These are phyloP conservation scores for Drosophila suboccidentalis DNA, from an alignment of 2,888 invertebrate genomes.

Conservation along the genomic window DNA sequence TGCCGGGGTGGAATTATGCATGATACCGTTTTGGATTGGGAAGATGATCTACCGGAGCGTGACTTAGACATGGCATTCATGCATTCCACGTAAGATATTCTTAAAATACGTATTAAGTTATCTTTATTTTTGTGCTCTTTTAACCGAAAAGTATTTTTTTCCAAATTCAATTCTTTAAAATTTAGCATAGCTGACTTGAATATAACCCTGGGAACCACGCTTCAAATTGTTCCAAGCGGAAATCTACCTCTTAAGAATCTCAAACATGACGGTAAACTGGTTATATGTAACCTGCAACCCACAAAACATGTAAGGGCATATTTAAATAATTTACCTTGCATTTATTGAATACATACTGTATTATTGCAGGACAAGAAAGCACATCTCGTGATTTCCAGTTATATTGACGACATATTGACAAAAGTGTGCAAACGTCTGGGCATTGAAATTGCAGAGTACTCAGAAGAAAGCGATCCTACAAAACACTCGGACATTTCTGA, in stretches of 20 bases:
- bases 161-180: background rate
- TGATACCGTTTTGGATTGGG: slow-evolving; percentile 99
- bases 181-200: slow-evolving; percentile 95
- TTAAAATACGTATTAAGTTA: background rate
- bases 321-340: background rate
- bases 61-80: slow-evolving; percentile 94
- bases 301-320: slow-evolving; percentile 93
- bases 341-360: background rate
- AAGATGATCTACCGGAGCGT: slow-evolving; percentile 95
- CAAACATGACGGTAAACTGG: slow-evolving; percentile 94
- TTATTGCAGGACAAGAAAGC: slow-evolving; percentile 93
- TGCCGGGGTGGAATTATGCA: slow-evolving; percentile 96
- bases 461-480: slow-evolving; percentile 89
- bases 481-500: slow-evolving; percentile 86
- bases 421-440: slow-evolving; percentile 91
- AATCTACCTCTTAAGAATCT: slow-evolving; percentile 95
- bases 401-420: slow-evolving; percentile 93
- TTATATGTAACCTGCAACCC: slow-evolving; percentile 98
- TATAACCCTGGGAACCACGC: slow-evolving; percentile 97
- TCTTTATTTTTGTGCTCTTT: too few species aligned
- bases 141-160: background rate
- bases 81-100: slow-evolving; percentile 89
- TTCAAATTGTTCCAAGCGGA: slow-evolving; percentile 98
- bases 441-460: slow-evolving; percentile 91
- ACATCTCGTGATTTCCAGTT: slow-evolving; percentile 94